Base-by-base conservation (phyloP, 2,113 vertebrate genomes). In the Parus major region DNA sequence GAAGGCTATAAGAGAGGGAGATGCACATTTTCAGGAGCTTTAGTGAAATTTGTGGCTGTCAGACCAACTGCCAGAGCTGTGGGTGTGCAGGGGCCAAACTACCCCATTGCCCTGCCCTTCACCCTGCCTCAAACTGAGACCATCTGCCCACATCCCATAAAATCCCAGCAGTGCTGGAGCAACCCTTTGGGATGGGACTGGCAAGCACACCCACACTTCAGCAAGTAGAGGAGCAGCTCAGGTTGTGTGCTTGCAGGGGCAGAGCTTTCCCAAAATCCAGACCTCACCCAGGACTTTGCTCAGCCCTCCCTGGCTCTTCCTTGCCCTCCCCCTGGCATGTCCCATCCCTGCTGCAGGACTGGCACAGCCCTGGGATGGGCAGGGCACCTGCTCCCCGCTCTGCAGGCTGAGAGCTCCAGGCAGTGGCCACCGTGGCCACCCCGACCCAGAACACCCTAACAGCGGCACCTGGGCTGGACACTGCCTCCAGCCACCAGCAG, bases 101-200 rank as follows among this genome's bases (percentile, higher is more conserved):
- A 29, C 31, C 19, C 73, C 14, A 3, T 27, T 17, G 1, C 70
- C 64, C 69, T 64, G 69, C 53, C 57, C 46, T 42, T 52, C 5
- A 0, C n/a, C 64, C 53, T 63, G 20, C 8, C 36, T 42, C 1
- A 0, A 0, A 8, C 72, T 1, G 28, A 77, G 39, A 36, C 7
- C 4, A 39, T 2, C 39, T 0, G 1, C 23, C 50, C 65, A 20
- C 19, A 69, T 41, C 55, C 12, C 17, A 4, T 12, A 80, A 50
- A 72, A 53, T 35, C 42, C 82, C 4, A 1, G 60, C 5, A 1
- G 49, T 17, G 53, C 57, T 1, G 5, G 52, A 12, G 12, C 76
- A 84, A 60, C 47, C 33, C 44, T 65, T 53, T 33, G 90, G 78
- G 78, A 22, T 8, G 84, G 53, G 61, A 23, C n/a, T 44, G 53